A percentile compares a stretch with the other conserved stretches of the same genome.
Evolutionary conservation across 2,888 invertebrate genomes (phyloP).

Genomic region (Mayetiola destructor): DNA sequence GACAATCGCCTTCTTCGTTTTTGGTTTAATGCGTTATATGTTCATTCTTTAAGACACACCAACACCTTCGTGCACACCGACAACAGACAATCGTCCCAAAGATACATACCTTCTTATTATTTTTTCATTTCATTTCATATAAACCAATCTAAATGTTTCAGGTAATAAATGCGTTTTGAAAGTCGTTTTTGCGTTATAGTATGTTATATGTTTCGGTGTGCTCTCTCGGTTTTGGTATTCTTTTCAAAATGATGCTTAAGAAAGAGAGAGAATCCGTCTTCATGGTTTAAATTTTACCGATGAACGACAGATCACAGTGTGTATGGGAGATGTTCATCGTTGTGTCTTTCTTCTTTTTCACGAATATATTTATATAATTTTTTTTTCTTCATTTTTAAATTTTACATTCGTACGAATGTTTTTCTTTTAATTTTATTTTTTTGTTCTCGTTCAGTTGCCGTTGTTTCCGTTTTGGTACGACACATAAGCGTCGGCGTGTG

Average conservation of each 20-base stretch:
- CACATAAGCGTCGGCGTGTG: slow-evolving; percentile 4
- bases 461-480: background rate
- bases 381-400: background rate
- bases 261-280: too few relatives aligned
- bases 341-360: background rate
- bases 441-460: too few relatives aligned
- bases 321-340: too few relatives aligned
- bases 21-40: background rate
- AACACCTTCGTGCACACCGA: background rate
- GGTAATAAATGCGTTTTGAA: slow-evolving; percentile 8
- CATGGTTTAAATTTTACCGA: too few relatives aligned
- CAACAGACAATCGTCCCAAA: background rate
- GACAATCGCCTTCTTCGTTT: slow-evolving; percentile 1
- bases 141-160: slow-evolving; percentile 2
- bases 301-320: too few relatives aligned
- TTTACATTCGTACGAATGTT: background rate
- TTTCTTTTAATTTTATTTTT: background rate
- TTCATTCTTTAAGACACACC: background rate
- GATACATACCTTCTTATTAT: background rate
- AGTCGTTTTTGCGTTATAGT: too few relatives aligned
- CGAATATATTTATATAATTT: background rate
- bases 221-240: too few relatives aligned
- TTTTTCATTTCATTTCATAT: background rate
- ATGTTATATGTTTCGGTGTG: too few relatives aligned
- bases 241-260: slow-evolving; percentile 8